Evolutionary conservation across 2,113 vertebrate genomes (phyloP).

Genomic region (Syrmaticus mikado): DNA sequence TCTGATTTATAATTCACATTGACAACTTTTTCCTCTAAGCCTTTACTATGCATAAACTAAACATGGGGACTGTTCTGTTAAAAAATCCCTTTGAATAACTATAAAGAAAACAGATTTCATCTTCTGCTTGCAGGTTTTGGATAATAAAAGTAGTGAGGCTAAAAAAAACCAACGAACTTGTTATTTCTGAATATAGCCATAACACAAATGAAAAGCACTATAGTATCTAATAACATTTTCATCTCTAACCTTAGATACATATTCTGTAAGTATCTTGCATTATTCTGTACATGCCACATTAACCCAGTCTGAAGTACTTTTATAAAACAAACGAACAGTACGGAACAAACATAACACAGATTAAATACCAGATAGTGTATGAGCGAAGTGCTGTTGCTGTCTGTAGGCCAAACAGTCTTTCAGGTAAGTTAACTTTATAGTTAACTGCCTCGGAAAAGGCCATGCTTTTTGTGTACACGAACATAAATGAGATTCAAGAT

Average conservation of each 20-base stretch:
- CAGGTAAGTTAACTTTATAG: background rate
- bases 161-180: background rate
- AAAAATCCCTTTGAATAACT: background rate
- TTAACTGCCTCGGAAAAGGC: background rate
- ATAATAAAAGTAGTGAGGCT: background rate
- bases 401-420: background rate
- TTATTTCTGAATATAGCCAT: background rate
- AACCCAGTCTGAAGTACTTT: background rate
- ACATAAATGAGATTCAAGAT: background rate
- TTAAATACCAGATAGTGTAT: background rate
- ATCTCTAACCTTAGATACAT: background rate
- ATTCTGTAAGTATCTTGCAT: background rate
- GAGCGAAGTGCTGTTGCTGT: background rate
- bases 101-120: background rate
- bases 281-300: background rate
- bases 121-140: background rate
- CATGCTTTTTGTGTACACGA: background rate
- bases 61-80: background rate
- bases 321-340: background rate
- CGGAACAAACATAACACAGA: background rate
- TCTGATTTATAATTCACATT: background rate
- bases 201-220: background rate
- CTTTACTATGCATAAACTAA: background rate
- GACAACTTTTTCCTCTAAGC: background rate
- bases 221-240: background rate